Percentiles rank a stretch among this genome's conserved stretches.
Conservation (phyloP, 2,797 vertebrate species). For the Hypotaenidia philippensis region DNA sequence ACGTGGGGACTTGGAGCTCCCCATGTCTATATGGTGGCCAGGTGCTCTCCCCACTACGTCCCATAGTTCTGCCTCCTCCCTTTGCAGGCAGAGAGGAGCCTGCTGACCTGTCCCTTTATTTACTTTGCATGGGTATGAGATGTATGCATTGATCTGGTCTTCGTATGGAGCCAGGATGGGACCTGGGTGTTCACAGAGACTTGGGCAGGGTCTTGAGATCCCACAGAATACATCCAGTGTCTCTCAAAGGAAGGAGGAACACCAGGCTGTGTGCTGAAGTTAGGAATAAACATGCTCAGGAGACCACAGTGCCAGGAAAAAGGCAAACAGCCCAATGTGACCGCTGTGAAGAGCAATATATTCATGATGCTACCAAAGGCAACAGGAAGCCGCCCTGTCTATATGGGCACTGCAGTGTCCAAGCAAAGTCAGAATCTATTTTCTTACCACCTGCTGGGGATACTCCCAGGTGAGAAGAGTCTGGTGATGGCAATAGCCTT, state of each 20-base stretch:
- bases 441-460: neutral
- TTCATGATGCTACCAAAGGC: accelerated
- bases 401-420: accelerated
- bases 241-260: neutral
- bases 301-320: neutral
- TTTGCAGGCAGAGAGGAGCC: neutral
- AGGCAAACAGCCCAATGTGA: neutral
- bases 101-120: neutral
- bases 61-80: neutral
- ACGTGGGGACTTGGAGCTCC: neutral
- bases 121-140: neutral
- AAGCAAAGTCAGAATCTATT: neutral
- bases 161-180: neutral
- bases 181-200: neutral
- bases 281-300: neutral
- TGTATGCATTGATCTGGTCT: too few species aligned
- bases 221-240: neutral
- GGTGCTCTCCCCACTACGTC: accelerated
- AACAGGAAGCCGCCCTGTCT: neutral
- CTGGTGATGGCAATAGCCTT: neutral
- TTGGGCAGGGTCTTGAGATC: neutral
- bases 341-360: neutral
- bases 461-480: neutral
- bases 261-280: neutral
- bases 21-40: neutral